Conservation (phyloP, 2,113 vertebrate species). For the Chinchilla lanigera region DNA sequence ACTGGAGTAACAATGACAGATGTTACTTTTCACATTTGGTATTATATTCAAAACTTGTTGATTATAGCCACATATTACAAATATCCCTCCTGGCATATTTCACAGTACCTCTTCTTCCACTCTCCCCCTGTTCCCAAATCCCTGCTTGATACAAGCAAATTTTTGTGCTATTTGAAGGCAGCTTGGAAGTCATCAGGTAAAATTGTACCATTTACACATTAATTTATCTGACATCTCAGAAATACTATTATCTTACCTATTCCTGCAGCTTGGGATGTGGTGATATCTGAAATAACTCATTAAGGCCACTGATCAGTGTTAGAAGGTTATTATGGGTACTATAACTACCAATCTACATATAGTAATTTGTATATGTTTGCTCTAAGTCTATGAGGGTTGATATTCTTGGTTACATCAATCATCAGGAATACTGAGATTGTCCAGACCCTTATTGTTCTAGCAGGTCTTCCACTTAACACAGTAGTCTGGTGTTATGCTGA, state of each 20-base stretch:
- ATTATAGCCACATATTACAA: neutral
- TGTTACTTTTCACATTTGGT: slow-evolving; percentile 73
- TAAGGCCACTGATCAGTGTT: neutral
- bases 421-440: neutral
- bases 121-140: neutral
- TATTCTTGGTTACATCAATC: neutral
- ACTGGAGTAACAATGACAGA: slow-evolving; percentile 81
- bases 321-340: neutral
- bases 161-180: neutral
- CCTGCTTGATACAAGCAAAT: neutral
- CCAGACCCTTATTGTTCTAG: neutral
- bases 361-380: neutral
- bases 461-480: neutral
- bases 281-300: no score
- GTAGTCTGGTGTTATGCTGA: neutral
- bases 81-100: neutral
- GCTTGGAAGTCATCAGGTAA: neutral
- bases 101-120: neutral
- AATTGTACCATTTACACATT: neutral
- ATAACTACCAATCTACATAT: neutral
- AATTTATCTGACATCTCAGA: neutral
- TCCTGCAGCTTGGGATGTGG: neutral
- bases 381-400: neutral
- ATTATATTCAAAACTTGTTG: slow-evolving; percentile 74
- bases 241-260: neutral